Base-by-base conservation (phyloP, 2,888 invertebrate genomes). In the Labia minor region DNA sequence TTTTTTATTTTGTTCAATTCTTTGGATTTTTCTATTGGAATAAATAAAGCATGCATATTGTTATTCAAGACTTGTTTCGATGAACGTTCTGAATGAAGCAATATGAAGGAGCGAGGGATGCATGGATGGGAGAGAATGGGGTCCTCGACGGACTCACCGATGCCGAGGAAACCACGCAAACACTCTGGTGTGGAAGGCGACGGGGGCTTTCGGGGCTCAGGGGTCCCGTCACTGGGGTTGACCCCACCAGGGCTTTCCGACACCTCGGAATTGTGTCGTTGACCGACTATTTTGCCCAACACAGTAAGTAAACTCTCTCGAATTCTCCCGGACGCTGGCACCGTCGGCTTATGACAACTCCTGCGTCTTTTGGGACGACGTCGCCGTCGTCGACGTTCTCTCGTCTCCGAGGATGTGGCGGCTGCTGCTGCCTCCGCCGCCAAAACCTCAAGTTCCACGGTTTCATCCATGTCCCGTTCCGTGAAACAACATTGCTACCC, bases 231-330 rank as follows among this genome's bases (percentile, higher is more conserved):
- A 18, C 64, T 18, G 20, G 33, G 62, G 61, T 62, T 66, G 63
- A 18, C 21, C n/a, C 63, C 61, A n/a, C 67, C 66, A 49, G 65
- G 65, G 19, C 61, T 67, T 1, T 49, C 65, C n/a, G 63, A 65
- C 1, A 68, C 62, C 20, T 63, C 67, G 1, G 67, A 18, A 14
- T 67, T 77, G 70, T 81, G 79, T 72, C 80, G 78, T 81, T 82
- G 81, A 66, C 77, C 76, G 75, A 85, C 85, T 75, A 85, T 79
- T 77, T 85, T 85, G 73, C 84, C 84, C 72, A 85, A 80, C 73
- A 85, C 82, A 70, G 83, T 83, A 73, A 86, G 81, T 74, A 87
- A 81, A 71, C 86, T 86, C 76, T 85, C 84, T 73, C 86, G 81
- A 73, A 86, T 74, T 67, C 79, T 79, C 69, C 76, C 77, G 71